These are phyloP conservation scores for Graptemys geographica DNA, from an alignment of 2,797 vertebrate species.

Conservation along the genomic window DNA sequence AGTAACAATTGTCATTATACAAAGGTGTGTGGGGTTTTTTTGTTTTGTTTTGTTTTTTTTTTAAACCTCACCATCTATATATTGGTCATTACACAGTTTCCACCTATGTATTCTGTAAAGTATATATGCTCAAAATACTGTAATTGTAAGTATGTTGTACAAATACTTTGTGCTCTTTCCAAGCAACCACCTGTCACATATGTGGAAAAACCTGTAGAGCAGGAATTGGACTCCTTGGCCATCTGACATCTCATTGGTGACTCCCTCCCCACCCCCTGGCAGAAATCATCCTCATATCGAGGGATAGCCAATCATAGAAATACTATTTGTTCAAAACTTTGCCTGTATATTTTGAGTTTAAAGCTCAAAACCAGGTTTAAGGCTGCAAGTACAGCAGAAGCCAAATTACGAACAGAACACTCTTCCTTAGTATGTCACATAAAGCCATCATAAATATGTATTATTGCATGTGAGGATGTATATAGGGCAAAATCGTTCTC, in stretches of 20 bases:
- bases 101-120: not conserved
- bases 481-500: not conserved
- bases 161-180: not conserved
- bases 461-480: not conserved
- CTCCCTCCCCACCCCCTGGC: too few species aligned
- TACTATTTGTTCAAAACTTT: not conserved
- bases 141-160: not conserved
- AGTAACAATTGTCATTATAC: not conserved
- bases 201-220: too few species aligned
- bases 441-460: conserved; percentile 25
- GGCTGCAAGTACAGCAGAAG: conserved; percentile 47
- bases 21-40: too few species aligned
- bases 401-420: conserved; percentile 32
- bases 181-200: too few species aligned
- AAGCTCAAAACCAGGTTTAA: not conserved
- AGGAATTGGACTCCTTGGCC: too few species aligned
- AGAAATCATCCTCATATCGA: too few species aligned
- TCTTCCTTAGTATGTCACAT: conserved; percentile 1
- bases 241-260: too few species aligned
- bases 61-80: fast-evolving
- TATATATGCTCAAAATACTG: not conserved
- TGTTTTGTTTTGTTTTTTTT: too few species aligned
- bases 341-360: conserved; percentile 52
- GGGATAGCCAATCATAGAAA: not conserved
- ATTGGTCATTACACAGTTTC: not conserved